These are phyloP conservation scores for Byasa hedistus DNA, from an alignment of 2,888 invertebrate genomes.

Conservation along the genomic window DNA sequence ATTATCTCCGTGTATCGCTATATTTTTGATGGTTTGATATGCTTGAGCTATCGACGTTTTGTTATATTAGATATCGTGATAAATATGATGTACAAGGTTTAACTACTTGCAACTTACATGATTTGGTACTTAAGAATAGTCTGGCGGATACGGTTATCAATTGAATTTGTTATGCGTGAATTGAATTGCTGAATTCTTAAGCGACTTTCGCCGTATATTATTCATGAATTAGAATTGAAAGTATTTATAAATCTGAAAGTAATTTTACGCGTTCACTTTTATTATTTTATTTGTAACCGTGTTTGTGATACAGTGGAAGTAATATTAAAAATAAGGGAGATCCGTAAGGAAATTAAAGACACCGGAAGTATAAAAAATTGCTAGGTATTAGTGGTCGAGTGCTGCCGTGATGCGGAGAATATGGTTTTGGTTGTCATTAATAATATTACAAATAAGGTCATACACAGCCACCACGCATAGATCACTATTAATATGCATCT, in stretches of 20 bases:
- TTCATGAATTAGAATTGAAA: constrained; percentile 8
- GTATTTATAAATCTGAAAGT: not conserved
- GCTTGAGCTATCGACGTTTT: not conserved
- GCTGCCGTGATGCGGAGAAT: too few species aligned
- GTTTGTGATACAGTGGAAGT: too few species aligned
- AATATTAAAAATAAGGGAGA: too few species aligned
- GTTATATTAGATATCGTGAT: not conserved
- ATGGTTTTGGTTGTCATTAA: not conserved
- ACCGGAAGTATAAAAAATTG: too few species aligned
- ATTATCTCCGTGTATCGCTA: not conserved
- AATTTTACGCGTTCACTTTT: not conserved
- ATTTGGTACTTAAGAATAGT: not conserved
- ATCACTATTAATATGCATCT: not conserved
- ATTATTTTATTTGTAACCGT: too few species aligned
- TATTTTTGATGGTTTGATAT: not conserved
- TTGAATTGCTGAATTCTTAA: constrained; percentile 4
- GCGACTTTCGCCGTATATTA: constrained; percentile 18
- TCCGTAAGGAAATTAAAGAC: too few species aligned
- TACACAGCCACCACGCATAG: not conserved
- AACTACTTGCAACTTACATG: constrained; percentile 3
- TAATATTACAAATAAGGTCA: not conserved
- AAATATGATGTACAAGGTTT: not conserved
- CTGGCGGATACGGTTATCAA: constrained; percentile 15
- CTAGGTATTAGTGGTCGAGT: too few species aligned
- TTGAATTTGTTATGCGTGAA: constrained; percentile 20